Conservation (phyloP, 2,113 vertebrate species). For the Irena cyanogastra region DNA sequence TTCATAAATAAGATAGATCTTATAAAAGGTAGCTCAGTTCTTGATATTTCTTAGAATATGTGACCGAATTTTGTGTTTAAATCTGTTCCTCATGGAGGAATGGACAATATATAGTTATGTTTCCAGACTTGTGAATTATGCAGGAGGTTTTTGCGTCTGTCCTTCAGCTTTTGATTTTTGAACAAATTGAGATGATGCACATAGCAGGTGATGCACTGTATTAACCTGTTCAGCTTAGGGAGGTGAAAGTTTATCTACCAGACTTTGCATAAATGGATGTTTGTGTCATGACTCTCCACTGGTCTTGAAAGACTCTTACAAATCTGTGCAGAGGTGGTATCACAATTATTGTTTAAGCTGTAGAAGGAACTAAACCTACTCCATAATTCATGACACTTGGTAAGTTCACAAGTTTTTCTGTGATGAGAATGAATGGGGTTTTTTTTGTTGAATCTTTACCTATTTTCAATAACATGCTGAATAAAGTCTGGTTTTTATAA, state of each 20-base stretch:
- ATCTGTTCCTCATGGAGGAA: background rate
- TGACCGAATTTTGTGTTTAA: background rate
- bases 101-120: background rate
- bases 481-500: background rate
- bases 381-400: background rate
- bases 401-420: background rate
- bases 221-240: background rate
- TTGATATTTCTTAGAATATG: background rate
- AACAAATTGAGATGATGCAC: background rate
- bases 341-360: background rate
- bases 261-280: background rate
- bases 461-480: background rate
- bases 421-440: background rate
- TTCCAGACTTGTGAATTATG: background rate
- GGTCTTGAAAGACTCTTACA: background rate
- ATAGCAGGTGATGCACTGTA: background rate
- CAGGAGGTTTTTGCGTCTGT: background rate
- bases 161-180: background rate
- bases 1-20: background rate
- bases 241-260: background rate
- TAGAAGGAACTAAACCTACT: background rate
- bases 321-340: background rate
- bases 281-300: background rate
- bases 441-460: background rate
- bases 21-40: background rate